These are phyloP conservation scores for Philereme transversata DNA, from an alignment of 2,888 invertebrate species.

Conservation along the genomic window DNA sequence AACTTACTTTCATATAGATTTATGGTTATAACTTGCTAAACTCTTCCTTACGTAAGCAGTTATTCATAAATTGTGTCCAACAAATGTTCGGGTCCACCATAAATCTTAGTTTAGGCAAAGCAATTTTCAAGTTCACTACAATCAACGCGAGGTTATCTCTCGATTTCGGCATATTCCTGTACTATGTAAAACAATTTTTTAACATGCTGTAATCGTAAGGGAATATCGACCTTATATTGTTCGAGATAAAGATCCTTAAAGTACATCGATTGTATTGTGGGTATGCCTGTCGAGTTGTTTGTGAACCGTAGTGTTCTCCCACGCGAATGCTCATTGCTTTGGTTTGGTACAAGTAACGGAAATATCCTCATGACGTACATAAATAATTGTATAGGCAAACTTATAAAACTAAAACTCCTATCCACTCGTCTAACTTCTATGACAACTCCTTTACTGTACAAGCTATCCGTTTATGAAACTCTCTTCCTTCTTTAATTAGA, in stretches of 20 bases:
- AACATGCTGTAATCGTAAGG: conserved; percentile 10
- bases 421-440: too few species aligned
- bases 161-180: conserved; percentile 65
- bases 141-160: conserved; percentile 61
- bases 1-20: conserved; percentile 12
- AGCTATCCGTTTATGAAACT: too few species aligned
- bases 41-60: conserved; percentile 2
- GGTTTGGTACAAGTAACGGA: conserved; percentile 53
- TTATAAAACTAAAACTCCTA: too few species aligned
- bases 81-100: conserved; percentile 23
- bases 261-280: conserved; percentile 45
- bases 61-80: conserved; percentile 22
- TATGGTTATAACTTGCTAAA: conserved; percentile 19
- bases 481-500: too few species aligned
- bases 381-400: too few species aligned
- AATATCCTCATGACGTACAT: background rate
- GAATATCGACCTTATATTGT: conserved; percentile 39
- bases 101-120: conserved; percentile 60
- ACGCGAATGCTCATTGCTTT: conserved; percentile 71
- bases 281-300: conserved; percentile 65
- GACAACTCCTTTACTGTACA: too few species aligned
- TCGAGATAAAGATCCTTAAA: conserved; percentile 40
- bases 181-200: conserved; percentile 48
- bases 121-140: conserved; percentile 68
- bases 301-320: conserved; percentile 63